Evolutionary conservation across 2,113 vertebrate species (phyloP), one percentile per base, ranked within the genome.

Genomic region (Grammomys dolichurus): DNA sequence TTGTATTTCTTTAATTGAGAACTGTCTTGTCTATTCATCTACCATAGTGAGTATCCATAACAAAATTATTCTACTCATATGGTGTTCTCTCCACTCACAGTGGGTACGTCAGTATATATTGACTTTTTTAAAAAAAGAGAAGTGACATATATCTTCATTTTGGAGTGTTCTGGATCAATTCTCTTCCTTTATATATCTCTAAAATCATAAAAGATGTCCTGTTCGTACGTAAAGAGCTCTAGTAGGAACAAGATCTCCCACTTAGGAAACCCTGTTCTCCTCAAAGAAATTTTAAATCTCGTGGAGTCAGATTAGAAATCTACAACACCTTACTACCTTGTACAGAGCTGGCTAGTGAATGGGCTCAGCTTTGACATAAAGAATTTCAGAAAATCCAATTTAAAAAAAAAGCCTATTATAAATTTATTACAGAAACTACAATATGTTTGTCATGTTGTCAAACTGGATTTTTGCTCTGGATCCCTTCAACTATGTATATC

Each of bases 271-370:
- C 2, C 13, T 85, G 1, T 20, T 93, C 43, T 91, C 36, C 51
- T 56, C 67, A 89, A 69, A 36, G 58, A 69, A 60, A 31, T 48
- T 93, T 96, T 76, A 93, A 89, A 22, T 89, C 70, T 69, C 36
- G 28, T 73, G 1, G 65, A 0, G 17, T 75, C 26, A 60, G 17
- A 46, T 80, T 81, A 6, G 16, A 63, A 33, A 54, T 46, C 54
- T 58, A 28, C 19, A 51, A 48, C n/a, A 10, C 78, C 69, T 92
- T n/a, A 84, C 3, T 56, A 31, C 28, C 40, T 88, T 88, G 1
- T 43, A 75, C 0, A 76, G 26, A 94, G 7, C 63, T 70, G n/a
- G 4, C 0, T 75, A 76, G 22, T 93, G 33, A 86, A 91, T 60
- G 1, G 48, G 43, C 28, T 78, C 78, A 93, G 51, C 54, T 48